These are phyloP conservation scores for Stenodera caucasica DNA, from an alignment of 2,888 invertebrate species.

Conservation along the genomic window DNA sequence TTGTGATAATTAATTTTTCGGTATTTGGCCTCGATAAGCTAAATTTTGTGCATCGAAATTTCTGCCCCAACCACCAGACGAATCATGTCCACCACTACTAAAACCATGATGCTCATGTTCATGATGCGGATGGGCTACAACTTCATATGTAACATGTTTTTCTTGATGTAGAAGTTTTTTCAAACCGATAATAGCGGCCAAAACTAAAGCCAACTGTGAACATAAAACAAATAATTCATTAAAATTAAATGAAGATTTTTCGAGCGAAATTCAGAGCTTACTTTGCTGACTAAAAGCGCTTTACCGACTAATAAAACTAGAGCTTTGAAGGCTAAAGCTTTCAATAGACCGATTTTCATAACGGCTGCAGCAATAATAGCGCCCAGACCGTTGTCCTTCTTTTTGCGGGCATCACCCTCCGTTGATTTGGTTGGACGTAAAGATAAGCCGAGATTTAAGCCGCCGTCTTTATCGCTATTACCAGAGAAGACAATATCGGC, in stretches of 20 bases:
- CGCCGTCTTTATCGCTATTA: slow-evolving; percentile 67
- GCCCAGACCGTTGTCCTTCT: slow-evolving; percentile 62
- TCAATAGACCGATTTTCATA: slow-evolving; percentile 79
- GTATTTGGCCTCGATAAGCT: slow-evolving; percentile 66
- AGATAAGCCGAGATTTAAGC: slow-evolving; percentile 71
- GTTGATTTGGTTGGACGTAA: slow-evolving; percentile 54
- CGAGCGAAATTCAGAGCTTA: slow-evolving; percentile 35
- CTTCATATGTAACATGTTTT: slow-evolving; percentile 74
- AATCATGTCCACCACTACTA: slow-evolving; percentile 50
- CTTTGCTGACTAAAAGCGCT: slow-evolving; percentile 79
- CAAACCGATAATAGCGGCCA: slow-evolving; percentile 78
- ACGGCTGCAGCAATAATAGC: slow-evolving; percentile 74
- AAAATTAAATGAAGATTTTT: neutral
- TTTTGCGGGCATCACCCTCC: slow-evolving; percentile 49
- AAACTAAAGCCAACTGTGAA: slow-evolving; percentile 69
- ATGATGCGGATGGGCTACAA: slow-evolving; percentile 72
- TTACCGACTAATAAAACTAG: slow-evolving; percentile 81
- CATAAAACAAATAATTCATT: slow-evolving; percentile 11
- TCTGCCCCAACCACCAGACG: slow-evolving; percentile 66
- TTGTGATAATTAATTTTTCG: slow-evolving; percentile 41
- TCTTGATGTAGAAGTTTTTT: slow-evolving; percentile 80
- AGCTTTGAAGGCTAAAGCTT: slow-evolving; percentile 79
- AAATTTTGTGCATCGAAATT: slow-evolving; percentile 61
- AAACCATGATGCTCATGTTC: slow-evolving; percentile 56
- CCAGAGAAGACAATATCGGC: slow-evolving; percentile 77